Conservation (phyloP, 2,113 vertebrate species). For the Pagrus major region DNA sequence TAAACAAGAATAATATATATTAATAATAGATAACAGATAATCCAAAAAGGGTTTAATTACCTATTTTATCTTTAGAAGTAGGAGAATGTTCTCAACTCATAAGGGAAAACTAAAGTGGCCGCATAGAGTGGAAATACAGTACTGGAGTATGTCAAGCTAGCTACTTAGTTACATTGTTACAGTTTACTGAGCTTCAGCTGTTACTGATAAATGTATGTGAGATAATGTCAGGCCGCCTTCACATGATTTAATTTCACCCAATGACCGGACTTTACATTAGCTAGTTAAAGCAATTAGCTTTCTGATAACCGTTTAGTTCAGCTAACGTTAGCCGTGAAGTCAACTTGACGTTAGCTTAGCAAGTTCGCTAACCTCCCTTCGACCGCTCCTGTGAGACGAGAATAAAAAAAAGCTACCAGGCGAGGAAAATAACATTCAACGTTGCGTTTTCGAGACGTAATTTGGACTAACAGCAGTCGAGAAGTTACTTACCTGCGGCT, state of each 20-base stretch:
- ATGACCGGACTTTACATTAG: neutral
- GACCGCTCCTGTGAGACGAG: neutral
- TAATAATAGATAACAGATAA: too few relatives aligned
- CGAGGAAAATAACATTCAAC: neutral
- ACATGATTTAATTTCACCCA: neutral
- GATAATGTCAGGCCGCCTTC: neutral
- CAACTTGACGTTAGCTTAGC: neutral
- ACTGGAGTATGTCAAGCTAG: too few relatives aligned
- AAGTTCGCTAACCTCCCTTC: neutral
- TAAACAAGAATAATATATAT: too few relatives aligned
- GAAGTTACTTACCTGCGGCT: neutral
- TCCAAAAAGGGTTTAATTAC: too few relatives aligned
- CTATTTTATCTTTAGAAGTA: too few relatives aligned
- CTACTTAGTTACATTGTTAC: neutral
- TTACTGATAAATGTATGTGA: neutral
- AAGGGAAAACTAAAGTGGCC: too few relatives aligned
- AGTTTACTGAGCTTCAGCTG: neutral
- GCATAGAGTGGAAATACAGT: too few relatives aligned
- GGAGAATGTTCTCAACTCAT: too few relatives aligned
- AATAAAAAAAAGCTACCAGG: neutral
- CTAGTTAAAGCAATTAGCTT: too few relatives aligned
- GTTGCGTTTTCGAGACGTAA: rapidly evolving
- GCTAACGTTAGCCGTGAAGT: neutral
- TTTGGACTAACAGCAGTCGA: neutral
- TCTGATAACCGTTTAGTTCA: too few relatives aligned